Evolutionary conservation across 2,113 vertebrate genomes (phyloP).

Genomic region (Peromyscus maniculatus): DNA sequence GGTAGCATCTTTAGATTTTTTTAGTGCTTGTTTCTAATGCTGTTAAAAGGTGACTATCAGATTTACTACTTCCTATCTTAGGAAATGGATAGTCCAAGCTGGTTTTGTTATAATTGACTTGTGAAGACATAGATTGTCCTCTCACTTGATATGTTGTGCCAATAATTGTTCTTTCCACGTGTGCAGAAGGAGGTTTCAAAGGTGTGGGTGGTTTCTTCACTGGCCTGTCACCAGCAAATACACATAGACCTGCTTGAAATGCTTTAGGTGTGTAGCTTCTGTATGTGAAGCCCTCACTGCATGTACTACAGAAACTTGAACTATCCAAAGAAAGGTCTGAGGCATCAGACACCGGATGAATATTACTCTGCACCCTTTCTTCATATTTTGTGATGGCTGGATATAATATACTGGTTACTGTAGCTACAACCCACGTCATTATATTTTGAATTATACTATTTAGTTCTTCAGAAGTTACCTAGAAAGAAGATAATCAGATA

Average conservation of each 20-base stretch:
- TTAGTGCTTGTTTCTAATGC: neutral
- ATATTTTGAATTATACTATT: conserved; percentile 64
- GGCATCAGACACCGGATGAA: conserved; percentile 1
- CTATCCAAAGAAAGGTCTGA: conserved; percentile 47
- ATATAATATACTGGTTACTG: conserved; percentile 64
- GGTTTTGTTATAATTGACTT: conserved; percentile 2
- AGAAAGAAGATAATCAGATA: neutral
- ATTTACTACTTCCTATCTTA: conserved; percentile 66
- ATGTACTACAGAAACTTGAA: conserved; percentile 75
- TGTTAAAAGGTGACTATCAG: conserved; percentile 72
- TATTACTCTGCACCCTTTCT: conserved; percentile 63
- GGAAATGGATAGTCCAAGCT: neutral
- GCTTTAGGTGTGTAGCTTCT: conserved; percentile 48
- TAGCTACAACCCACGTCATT: conserved; percentile 54
- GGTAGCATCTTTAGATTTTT: conserved; percentile 74
- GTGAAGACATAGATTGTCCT: neutral
- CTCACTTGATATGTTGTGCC: neutral
- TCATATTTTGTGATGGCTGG: conserved; percentile 76
- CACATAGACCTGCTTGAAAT: conserved; percentile 33
- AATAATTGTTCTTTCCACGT: neutral
- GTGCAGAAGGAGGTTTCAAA: conserved; percentile 55
- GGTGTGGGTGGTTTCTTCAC: conserved; percentile 31
- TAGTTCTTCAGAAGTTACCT: conserved; percentile 78
- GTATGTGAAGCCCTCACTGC: conserved; percentile 74
- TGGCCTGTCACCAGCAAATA: conserved; percentile 23